Percentiles rank a stretch among this genome's conserved stretches.
Conservation (phyloP, 2,888 invertebrate species). For the Sminthurinus aureus region DNA sequence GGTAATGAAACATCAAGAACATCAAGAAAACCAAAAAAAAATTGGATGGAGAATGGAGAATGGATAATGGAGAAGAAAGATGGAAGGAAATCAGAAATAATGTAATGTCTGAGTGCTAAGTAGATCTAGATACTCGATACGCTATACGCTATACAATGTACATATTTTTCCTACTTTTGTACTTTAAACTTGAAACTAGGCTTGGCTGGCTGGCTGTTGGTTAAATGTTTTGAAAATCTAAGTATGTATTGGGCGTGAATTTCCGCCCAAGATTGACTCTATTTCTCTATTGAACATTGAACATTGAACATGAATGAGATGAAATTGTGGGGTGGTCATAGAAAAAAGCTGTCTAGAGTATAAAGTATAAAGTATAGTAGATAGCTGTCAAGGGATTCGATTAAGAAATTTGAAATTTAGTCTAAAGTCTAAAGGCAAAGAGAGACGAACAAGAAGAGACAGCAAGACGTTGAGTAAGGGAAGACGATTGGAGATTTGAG, state of each 20-base stretch:
- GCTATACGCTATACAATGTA: too few relatives aligned
- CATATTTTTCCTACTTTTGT: too few relatives aligned
- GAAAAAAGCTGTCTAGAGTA: not conserved
- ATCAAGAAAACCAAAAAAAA: not conserved
- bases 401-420: conserved; percentile 40
- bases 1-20: too few relatives aligned
- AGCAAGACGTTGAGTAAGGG: too few relatives aligned
- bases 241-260: conserved; percentile 32
- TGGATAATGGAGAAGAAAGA: not conserved
- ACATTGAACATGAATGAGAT: conserved; percentile 31
- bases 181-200: too few relatives aligned
- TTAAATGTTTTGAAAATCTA: not conserved
- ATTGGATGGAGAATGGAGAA: not conserved
- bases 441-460: not conserved
- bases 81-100: too few relatives aligned
- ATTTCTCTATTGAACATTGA: too few relatives aligned
- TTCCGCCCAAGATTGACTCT: conserved; percentile 39
- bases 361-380: not conserved
- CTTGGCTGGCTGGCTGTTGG: too few relatives aligned
- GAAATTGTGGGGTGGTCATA: conserved; percentile 38
- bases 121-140: too few relatives aligned
- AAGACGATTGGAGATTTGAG: conserved; percentile 5
- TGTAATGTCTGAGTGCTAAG: too few relatives aligned
- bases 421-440: conserved; percentile 27
- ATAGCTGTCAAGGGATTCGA: conserved; percentile 38